Evolutionary conservation across 2,797 vertebrate genomes (phyloP).

Genomic region (Acrossocheilus fasciatus): DNA sequence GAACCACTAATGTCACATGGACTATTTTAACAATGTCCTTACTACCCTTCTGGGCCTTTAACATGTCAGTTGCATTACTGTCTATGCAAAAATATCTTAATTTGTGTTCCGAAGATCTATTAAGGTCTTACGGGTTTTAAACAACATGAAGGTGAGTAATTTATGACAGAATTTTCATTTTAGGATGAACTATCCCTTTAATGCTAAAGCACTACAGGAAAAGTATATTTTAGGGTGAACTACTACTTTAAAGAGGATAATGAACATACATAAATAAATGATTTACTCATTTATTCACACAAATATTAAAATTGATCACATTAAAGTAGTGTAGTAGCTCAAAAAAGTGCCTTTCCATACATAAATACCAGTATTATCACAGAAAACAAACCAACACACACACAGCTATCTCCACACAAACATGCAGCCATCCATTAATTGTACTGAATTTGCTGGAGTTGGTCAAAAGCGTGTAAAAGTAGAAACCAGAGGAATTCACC

Average conservation of each 20-base stretch:
- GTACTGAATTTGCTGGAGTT: background rate
- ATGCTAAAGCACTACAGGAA: background rate
- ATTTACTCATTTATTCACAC: background rate
- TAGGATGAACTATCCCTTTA: background rate
- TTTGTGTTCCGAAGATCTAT: background rate
- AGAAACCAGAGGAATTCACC: background rate
- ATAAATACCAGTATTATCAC: background rate
- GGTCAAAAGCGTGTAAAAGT: background rate
- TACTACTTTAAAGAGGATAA: background rate
- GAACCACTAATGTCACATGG: background rate
- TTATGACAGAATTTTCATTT: background rate
- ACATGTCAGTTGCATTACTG: background rate
- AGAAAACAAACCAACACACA: constrained; percentile 4
- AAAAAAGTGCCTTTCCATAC: background rate
- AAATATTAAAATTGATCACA: background rate
- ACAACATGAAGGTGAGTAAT: background rate
- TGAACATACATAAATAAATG: background rate
- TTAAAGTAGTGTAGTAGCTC: background rate
- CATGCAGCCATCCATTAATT: constrained; percentile 6
- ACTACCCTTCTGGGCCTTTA: background rate
- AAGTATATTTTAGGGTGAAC: background rate
- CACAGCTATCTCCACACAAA: background rate
- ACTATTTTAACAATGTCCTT: background rate
- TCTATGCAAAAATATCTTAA: background rate
- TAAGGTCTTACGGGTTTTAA: background rate